Conservation (phyloP, 2,797 vertebrate genomes). For the Crocodylus rhombifer region DNA sequence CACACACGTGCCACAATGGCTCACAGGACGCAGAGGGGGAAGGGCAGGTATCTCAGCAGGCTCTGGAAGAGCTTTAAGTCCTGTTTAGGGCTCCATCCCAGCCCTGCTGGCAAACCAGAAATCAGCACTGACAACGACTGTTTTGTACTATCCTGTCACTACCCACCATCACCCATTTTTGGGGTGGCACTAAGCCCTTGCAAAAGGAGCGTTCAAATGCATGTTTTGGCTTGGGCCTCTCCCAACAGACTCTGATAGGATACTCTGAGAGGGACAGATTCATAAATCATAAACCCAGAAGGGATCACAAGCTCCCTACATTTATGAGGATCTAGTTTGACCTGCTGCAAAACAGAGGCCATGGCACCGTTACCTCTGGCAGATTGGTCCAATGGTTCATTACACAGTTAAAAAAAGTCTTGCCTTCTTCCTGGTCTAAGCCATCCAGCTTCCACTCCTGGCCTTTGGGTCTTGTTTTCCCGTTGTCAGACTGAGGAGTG, state of each 20-base stretch:
- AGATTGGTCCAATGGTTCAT: not conserved
- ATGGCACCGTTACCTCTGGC: not conserved
- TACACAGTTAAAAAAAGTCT: not conserved
- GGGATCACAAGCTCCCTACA: not conserved
- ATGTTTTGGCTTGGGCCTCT: not conserved
- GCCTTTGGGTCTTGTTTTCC: not conserved
- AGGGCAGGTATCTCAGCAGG: not conserved
- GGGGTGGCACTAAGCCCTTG: not conserved
- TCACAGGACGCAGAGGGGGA: not conserved
- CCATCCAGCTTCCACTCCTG: not conserved
- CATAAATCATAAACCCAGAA: not conserved
- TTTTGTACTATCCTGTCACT: not conserved
- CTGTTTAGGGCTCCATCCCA: not conserved
- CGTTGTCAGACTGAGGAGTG: not conserved
- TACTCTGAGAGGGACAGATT: not conserved
- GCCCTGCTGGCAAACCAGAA: not conserved
- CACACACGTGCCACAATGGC: not conserved
- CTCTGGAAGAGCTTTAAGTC: not conserved
- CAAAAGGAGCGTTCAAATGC: no score
- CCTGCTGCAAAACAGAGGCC: not conserved
- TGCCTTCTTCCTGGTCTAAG: not conserved
- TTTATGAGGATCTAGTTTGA: not conserved
- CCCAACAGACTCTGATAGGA: not conserved
- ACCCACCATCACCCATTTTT: fast-evolving
- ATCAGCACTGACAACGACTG: not conserved